phyloP scores from a whole-genome alignment of 2,113 vertebrate genomes.

The Alosa alosa region DNA sequence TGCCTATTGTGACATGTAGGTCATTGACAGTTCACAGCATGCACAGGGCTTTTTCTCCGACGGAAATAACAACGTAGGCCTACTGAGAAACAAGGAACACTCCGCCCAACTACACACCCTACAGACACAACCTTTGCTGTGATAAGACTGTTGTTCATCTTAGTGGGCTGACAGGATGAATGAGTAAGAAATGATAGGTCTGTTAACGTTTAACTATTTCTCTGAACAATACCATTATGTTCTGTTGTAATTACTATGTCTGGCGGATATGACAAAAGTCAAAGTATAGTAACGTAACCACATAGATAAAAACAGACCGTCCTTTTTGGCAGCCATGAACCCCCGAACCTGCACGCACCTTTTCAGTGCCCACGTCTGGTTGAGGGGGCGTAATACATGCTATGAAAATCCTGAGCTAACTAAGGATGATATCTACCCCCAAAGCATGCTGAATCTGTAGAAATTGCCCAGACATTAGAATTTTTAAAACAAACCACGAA shows the following conservation, averaged over 20 bases:
- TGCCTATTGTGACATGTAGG: conserved; percentile 55
- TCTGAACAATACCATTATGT: not conserved
- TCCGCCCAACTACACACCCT: not conserved
- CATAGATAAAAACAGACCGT: not conserved
- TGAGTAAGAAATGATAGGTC: not conserved
- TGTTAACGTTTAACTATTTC: not conserved
- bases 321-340: not conserved
- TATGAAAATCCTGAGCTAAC: not conserved
- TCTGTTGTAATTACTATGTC: not conserved
- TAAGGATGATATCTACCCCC: not conserved
- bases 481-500: not conserved
- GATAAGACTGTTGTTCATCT: not conserved
- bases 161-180: not conserved
- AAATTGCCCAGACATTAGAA: not conserved
- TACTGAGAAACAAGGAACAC: not conserved
- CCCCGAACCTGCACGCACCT: conserved; percentile 10
- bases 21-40: conserved; percentile 37
- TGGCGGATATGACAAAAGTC: conserved; percentile 1
- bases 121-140: not conserved
- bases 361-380: conserved; percentile 13
- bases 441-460: not conserved
- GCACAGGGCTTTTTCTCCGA: not conserved
- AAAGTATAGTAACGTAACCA: not conserved
- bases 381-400: conserved; percentile 4
- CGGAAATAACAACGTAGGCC: not conserved